Base-by-base conservation (phyloP, 2,797 vertebrate species). In the Micromesistius poutassou region DNA sequence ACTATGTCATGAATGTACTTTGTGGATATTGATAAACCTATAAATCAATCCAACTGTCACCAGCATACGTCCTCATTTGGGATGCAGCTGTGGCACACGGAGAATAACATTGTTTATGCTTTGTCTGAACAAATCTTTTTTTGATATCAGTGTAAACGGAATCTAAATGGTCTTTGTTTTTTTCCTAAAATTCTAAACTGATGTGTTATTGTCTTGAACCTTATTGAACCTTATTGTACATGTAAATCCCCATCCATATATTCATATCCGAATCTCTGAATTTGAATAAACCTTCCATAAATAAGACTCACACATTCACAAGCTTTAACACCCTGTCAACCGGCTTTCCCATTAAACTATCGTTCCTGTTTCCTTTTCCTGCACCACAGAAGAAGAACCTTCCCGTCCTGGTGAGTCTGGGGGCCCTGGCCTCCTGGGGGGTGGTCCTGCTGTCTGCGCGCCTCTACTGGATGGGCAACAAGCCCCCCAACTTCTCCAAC, bases 391-490 rank as follows among this genome's bases (percentile, higher is more conserved):
- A 94, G 86, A 97, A 94, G 93, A 96, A 97, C 89, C 77, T 93
- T 73, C 88, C 91, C 46, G 93, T 96, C 76, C 89, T 96, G 87
- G 90, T 95, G 91, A 98, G 96, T 84, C 88, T 98, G 71, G 91
- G 90, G 73, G 89, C 94, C 72, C 90, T 99, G 89, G 94, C 93
- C 30, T 93, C 90, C 84, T 99, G 97, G 96, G 98, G 97, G 72
- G 91, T 93, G 76, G 78, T 95, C 5, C 93, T 99, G 82, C 93
- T 99, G 85, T 95, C 95, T 9, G 90, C 93, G 77, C 97, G 98
- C 40, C 93, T 99, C 30, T 98, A 98, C 93, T 99, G 98, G 98
- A 99, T 99, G 98, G 97, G 98, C 81, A 99, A 96, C 87, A 98
- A 95, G 82, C 98, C 97, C 70, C 98, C 98, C 30, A 98, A 98